Base-by-base conservation (phyloP, 2,888 invertebrate genomes). In the Saturnia japonica region DNA sequence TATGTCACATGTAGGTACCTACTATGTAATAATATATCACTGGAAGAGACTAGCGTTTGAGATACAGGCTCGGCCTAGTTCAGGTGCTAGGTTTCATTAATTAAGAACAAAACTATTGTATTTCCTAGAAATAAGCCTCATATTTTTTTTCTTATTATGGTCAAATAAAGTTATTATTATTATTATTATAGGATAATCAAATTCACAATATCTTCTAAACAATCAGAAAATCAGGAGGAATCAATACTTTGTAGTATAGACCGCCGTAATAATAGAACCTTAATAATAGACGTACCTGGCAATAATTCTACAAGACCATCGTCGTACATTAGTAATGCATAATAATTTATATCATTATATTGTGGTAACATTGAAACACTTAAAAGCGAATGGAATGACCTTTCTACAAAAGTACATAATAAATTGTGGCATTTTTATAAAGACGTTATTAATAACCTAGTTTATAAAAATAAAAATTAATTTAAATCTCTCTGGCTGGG, bases 371-470 rank as follows among this genome's bases (percentile, higher is more conserved):
- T 72, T 73, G 74, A 74, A 78, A 80, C 82, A 81, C 82, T 83
- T 86, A 86, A 78, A 87, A 89, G 87, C 88, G 77, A 88, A 72
- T 89, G 89, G 91, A 91, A 91, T 90, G 89, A 87, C 76, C 72
- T 80, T 80, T 79, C 80, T 78, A 80, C 79, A 85, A 85, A 76
- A 84, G 80, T 82, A 85, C 73, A 77, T 72, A 73, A 64, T 73
- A 76, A 71, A 72, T 70, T 77, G 77, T 80, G 80, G 79, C 81
- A 81, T 81, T 84, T 77, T 80, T 82, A 77, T 76, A 77, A 74
- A 75, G 64, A 64, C 71, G 60, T 69, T 43, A 57, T 54, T 70
- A 67, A 51, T 22, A 66, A 71, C 60, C 57, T 68, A 69, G 70
- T 11, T 68, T 60, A 73, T 68, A 72, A 75, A 77, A 70, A 75